Evolutionary conservation across 2,888 invertebrate genomes (phyloP), one percentile per base, ranked within the genome.

Genomic region (Cataglyphis livida): DNA sequence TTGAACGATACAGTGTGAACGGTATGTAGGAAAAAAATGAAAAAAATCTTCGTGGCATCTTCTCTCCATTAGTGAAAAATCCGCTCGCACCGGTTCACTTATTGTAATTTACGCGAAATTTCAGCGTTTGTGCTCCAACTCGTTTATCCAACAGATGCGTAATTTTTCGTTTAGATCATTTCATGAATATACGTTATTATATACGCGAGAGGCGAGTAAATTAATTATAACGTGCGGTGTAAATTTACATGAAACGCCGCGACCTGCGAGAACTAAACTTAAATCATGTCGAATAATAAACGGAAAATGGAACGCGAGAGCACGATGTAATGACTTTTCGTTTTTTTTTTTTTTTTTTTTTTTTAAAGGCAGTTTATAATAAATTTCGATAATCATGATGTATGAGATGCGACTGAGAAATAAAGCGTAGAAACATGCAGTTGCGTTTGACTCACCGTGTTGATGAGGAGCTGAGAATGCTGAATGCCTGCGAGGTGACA

Each of bases 391-490:
- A 59, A 70, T 70, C 41, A 59, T 41, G 28, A 21, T 18, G 21
- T 48, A 21, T 32, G 41, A 51, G 21, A 81, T 68, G 35, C 44
- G 71, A 28, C 94, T 94, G 92, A 90, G 86, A 92, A 91, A 92
- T 90, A 91, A 91, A 65, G 54, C 35, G 2, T 66, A 66, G 76
- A 66, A 54, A 82, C 61, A 38, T 35, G 28, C 73, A 78, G 88
- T 28, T 70, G 38, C 25, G 68, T 62, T 84, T 64, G 75, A 92
- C 94, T 95, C 94, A 96, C 96, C 96, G 94, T 96, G 96, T 92
- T 96, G 96, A 89, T 95, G 96, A 91, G 97, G 96, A 35, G 96
- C 95, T 84, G 95, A 94, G 87, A 94, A 94, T 84, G 95, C 94
- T 62, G 94, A 93, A 90, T 94, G 95, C 89, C 94, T 92, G 84